Evolutionary conservation across 2,888 invertebrate species (phyloP).

Genomic region (Dexiosoma caninum): DNA sequence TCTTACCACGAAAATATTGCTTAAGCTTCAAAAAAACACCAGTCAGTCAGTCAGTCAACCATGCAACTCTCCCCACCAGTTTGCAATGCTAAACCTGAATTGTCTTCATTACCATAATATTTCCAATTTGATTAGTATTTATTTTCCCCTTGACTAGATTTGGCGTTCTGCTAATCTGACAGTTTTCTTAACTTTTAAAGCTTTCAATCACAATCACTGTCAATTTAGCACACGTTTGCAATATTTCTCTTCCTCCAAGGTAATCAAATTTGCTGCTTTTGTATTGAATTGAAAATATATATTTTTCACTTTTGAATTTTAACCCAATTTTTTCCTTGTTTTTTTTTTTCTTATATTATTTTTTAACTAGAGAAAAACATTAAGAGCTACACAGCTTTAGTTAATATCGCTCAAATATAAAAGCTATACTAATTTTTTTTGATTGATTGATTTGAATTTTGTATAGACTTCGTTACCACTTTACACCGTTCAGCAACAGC

Average conservation of each 20-base stretch:
- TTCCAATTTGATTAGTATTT: neutral
- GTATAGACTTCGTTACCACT: neutral
- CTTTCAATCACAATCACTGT: constrained; percentile 56
- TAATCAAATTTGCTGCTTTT: neutral
- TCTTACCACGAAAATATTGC: too few species aligned
- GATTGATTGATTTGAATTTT: constrained; percentile 45
- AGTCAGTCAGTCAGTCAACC: too few species aligned
- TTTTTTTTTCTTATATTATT: neutral
- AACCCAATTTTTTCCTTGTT: neutral
- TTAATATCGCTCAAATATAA: constrained; percentile 35
- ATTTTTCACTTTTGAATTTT: neutral
- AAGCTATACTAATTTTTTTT: constrained; percentile 36
- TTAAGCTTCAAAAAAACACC: too few species aligned
- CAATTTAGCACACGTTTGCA: constrained; percentile 20
- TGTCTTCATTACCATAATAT: too few species aligned
- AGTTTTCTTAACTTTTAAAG: neutral
- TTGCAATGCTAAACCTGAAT: too few species aligned
- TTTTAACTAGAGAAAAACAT: too few species aligned
- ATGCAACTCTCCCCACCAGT: too few species aligned
- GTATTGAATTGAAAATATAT: too few species aligned
- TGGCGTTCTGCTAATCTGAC: neutral
- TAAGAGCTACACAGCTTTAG: too few species aligned
- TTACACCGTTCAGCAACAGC: too few species aligned
- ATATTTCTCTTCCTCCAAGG: neutral
- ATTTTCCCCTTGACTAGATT: constrained; percentile 7